phyloP scores from a whole-genome alignment of 2,113 vertebrate genomes.

The Puffinus mauretanicus region DNA sequence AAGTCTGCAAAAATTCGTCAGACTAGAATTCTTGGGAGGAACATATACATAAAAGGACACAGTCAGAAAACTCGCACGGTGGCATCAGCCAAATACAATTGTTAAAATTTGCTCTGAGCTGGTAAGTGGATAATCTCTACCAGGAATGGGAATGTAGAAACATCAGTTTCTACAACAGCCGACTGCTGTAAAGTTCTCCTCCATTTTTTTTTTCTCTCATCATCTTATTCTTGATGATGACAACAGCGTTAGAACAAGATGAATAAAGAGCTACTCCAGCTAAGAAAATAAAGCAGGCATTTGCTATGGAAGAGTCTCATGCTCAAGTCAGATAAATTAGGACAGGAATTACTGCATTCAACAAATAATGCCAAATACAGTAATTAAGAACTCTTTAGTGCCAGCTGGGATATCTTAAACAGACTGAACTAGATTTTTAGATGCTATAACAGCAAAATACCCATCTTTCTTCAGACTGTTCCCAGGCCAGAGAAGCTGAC shows the following conservation, averaged over 20 bases:
- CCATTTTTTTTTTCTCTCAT: accelerated
- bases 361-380: slow-evolving; percentile 8
- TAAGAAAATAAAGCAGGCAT: neutral
- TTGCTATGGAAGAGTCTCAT: neutral
- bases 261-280: neutral
- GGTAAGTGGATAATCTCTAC: neutral
- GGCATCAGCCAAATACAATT: neutral
- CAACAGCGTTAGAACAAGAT: neutral
- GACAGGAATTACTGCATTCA: slow-evolving; percentile 12
- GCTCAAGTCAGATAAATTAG: neutral
- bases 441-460: neutral
- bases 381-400: neutral
- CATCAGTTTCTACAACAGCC: neutral
- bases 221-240: neutral
- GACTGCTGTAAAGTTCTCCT: neutral
- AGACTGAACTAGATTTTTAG: neutral
- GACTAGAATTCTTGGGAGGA: neutral
- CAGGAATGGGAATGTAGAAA: neutral
- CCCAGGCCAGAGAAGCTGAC: neutral
- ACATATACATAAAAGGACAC: neutral
- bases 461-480: neutral
- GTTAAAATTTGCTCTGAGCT: neutral
- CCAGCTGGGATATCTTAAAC: neutral
- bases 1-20: neutral
- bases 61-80: neutral